A percentile compares a stretch with the other conserved stretches of the same genome.
Evolutionary conservation across 2,113 vertebrate species (phyloP).

Genomic region (Sphaerodactylus townsendi): DNA sequence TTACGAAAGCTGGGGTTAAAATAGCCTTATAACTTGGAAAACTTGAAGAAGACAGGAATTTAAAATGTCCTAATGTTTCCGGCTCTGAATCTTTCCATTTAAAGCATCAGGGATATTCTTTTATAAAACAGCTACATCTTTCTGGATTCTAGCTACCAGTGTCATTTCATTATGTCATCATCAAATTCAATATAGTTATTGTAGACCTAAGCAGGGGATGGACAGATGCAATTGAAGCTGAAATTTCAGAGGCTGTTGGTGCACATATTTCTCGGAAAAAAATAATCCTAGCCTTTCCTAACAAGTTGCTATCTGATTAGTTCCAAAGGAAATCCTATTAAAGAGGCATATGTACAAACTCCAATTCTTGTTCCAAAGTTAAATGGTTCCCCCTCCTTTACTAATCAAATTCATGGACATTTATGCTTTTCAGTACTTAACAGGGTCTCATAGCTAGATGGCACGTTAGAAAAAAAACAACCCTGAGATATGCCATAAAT

Average conservation of each 20-base stretch:
- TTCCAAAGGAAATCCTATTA: slow-evolving; percentile 23
- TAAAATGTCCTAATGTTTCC: slow-evolving; percentile 21
- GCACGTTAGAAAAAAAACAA: slow-evolving; percentile 30
- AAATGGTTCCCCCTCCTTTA: background rate
- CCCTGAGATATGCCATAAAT: slow-evolving; percentile 33
- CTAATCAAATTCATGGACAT: slow-evolving; percentile 13
- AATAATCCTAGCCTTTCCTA: slow-evolving; percentile 8
- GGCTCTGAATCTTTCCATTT: background rate
- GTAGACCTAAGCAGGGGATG: slow-evolving; percentile 13
- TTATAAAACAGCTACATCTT: slow-evolving; percentile 26
- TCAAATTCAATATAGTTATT: slow-evolving; percentile 21
- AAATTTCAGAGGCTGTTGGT: slow-evolving; percentile 29
- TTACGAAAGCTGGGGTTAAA: slow-evolving; percentile 10
- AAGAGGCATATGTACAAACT: slow-evolving; percentile 11
- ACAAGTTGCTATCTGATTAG: slow-evolving; percentile 2
- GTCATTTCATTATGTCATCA: slow-evolving; percentile 1
- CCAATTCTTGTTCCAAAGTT: background rate
- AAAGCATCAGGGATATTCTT: background rate
- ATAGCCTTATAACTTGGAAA: background rate
- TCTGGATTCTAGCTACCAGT: slow-evolving; percentile 3
- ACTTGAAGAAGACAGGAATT: background rate
- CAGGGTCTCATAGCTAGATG: slow-evolving; percentile 32
- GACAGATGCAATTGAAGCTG: slow-evolving; percentile 2
- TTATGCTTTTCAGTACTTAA: slow-evolving; percentile 24
- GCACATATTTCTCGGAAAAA: slow-evolving; percentile 23